Base-by-base conservation (phyloP, 37 sponge, comb jelly and placozoan genomes). In the Spongilla lacustris region DNA sequence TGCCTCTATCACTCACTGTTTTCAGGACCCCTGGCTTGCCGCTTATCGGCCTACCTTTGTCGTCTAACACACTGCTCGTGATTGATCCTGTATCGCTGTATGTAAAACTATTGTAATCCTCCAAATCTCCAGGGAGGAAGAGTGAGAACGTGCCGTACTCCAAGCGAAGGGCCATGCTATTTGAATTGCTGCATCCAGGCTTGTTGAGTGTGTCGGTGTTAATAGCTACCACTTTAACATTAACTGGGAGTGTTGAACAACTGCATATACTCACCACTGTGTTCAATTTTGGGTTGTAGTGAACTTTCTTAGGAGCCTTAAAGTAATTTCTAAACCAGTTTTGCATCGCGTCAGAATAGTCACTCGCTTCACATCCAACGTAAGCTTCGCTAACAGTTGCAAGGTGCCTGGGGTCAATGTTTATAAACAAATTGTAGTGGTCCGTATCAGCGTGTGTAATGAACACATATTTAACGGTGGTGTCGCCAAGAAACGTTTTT, bases 391-490 rank as follows among this genome's bases (percentile, higher is more conserved):
- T 46, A 46, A 46, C 46, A 46, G 46, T 46, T 46, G 4, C 8
- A 46, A 46, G 46, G 8, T 8, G 46, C 48, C 35, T 75, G 21
- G 29, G 73, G 67, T 75, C 83, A 12, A 82, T 34, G 28, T 82
- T 82, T 24, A 76, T 41, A 5, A 88, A 58, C 4, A 69, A 68
- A 46, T 82, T 88, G 79, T 32, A 82, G 30, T 88, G 89, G 69
- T 82, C 82, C 29, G 11, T 6, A 67, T 82, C 78, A 41, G 83
- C 69, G 32, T 88, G 89, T 33, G 89, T 36, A 26, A 88, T 82
- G 9, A 88, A 37, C 2, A 88, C 68, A 27, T 69, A 38, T 1
- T 68, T 32, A 12, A 68, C 41, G 21, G 4, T 21, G 28, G 38
- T 21, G 36, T 69, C 46, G 2, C 72, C 81, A 19, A 81, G 31